Conservation (phyloP, 2,113 vertebrate genomes). For the Chionodraco myersi region DNA sequence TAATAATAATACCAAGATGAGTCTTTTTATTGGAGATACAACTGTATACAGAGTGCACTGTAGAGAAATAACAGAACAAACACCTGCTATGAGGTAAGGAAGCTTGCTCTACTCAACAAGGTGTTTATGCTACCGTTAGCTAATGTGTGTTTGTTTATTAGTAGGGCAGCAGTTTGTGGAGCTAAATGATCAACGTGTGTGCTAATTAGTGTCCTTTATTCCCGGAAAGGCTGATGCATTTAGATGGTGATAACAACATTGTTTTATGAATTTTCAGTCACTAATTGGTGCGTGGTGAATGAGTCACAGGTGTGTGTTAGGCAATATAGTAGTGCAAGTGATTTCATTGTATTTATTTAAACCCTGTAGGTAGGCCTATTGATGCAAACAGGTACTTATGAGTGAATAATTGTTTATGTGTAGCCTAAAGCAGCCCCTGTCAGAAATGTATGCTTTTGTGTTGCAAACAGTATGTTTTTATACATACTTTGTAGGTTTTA, state of each 20-base stretch:
- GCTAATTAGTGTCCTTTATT: background rate
- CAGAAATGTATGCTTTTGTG: background rate
- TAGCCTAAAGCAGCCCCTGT: too few relatives aligned
- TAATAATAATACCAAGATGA: background rate
- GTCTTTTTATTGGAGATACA: background rate
- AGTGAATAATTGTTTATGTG: background rate
- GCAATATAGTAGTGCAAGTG: background rate
- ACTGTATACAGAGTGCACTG: background rate
- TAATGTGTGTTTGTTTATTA: background rate
- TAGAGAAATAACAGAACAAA: background rate
- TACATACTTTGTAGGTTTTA: too few relatives aligned
- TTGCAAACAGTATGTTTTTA: background rate
- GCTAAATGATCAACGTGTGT: background rate
- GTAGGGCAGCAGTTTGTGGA: background rate
- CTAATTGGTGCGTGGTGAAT: background rate
- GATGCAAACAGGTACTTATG: background rate
- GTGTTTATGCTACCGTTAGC: too few relatives aligned
- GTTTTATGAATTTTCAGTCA: background rate
- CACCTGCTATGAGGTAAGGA: background rate
- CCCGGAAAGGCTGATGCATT: background rate
- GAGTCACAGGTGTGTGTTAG: slow-evolving; percentile 7
- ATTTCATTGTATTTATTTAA: background rate
- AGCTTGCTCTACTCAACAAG: background rate
- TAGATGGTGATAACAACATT: background rate
- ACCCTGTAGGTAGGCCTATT: background rate